A percentile compares a stretch with the other conserved stretches of the same genome.
phyloP scores from a whole-genome alignment of 2,113 vertebrate genomes.

The Tonatia bakeri region DNA sequence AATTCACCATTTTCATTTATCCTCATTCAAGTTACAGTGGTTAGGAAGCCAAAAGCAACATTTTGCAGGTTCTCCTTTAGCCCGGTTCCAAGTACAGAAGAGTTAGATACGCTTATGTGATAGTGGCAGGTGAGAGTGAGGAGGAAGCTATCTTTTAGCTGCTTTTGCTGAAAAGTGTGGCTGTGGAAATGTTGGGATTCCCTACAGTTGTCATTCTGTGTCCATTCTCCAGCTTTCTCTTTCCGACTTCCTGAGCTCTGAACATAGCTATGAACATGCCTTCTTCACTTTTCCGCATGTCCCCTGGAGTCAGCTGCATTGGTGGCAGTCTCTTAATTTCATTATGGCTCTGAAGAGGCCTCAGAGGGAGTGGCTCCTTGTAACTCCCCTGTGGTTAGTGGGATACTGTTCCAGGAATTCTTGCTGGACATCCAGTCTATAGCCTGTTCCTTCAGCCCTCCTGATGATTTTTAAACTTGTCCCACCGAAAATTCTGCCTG shows the following conservation, averaged over 20 bases:
- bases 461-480: neutral
- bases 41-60: neutral
- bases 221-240: neutral
- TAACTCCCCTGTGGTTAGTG: neutral
- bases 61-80: neutral
- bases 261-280: neutral
- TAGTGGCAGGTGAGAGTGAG: neutral
- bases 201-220: neutral
- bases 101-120: neutral
- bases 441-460: neutral
- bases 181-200: neutral
- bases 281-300: neutral
- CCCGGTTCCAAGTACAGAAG: neutral
- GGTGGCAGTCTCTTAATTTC: neutral
- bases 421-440: neutral
- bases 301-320: neutral
- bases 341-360: neutral
- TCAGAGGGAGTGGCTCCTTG: neutral
- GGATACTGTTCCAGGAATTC: neutral
- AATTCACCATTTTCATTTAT: neutral
- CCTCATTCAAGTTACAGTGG: neutral
- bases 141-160: neutral
- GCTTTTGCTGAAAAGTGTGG: rapidly evolving
- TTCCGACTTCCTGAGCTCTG: neutral
- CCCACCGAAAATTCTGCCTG: neutral